Conservation (phyloP, 2,113 vertebrate genomes). For the Nicator chloris region DNA sequence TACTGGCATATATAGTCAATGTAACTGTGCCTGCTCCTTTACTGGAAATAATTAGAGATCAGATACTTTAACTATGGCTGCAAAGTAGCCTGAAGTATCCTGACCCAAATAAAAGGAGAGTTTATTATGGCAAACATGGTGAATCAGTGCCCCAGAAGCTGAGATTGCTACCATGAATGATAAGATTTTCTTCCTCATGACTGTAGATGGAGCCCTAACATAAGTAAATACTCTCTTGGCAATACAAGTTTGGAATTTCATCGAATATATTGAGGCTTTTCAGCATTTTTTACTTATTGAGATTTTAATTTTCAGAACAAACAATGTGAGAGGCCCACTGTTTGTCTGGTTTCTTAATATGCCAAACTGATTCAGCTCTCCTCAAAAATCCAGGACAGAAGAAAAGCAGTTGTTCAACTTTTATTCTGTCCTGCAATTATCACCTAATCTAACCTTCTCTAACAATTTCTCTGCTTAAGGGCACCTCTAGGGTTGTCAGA, state of each 20-base stretch:
- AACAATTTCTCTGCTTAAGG: slow-evolving; percentile 28
- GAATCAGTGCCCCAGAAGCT: background rate
- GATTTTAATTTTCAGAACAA: slow-evolving; percentile 45
- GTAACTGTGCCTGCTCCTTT: slow-evolving; percentile 9
- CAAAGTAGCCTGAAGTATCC: background rate
- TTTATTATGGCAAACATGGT: background rate
- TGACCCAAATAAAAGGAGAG: background rate
- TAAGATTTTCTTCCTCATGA: background rate
- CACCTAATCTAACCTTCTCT: slow-evolving; percentile 1
- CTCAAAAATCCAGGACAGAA: background rate
- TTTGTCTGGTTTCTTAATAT: background rate
- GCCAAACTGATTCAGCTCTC: background rate
- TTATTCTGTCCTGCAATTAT: slow-evolving; percentile 2
- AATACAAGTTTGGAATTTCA: background rate
- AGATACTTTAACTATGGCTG: background rate
- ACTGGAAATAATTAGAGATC: slow-evolving; percentile 15
- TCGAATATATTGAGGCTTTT: background rate
- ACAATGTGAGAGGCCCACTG: background rate
- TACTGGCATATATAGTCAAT: background rate
- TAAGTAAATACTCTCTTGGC: slow-evolving; percentile 31
- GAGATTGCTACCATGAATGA: background rate
- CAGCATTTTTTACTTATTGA: background rate
- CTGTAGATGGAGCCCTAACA: slow-evolving; percentile 78
- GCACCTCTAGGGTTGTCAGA: slow-evolving; percentile 12
- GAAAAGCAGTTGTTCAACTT: background rate